These are phyloP conservation scores for Malurus cyaneus DNA, from an alignment of 2,113 vertebrate genomes.

Conservation along the genomic window DNA sequence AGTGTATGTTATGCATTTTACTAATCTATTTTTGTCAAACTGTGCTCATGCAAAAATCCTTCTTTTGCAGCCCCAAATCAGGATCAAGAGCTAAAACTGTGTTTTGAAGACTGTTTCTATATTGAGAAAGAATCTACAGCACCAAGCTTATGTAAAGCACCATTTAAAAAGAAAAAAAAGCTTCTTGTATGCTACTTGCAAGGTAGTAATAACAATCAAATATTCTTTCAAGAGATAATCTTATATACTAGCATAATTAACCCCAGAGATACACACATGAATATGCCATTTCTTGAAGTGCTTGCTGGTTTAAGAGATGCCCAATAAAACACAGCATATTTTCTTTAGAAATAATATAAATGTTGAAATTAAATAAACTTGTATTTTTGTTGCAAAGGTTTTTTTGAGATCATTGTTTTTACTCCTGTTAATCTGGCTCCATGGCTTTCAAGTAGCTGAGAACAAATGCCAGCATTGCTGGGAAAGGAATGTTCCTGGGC, in stretches of 20 bases:
- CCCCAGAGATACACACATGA: neutral
- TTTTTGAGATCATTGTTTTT: neutral
- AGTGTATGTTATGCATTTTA: neutral
- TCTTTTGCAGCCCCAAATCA: constrained; percentile 67
- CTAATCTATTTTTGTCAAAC: neutral
- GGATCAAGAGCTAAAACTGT: constrained; percentile 13
- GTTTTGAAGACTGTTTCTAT: constrained; percentile 23
- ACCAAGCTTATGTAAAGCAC: neutral
- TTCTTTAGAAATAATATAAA: constrained; percentile 27
- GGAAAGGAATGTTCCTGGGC: neutral
- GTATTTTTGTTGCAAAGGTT: constrained; percentile 33
- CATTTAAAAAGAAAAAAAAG: neutral
- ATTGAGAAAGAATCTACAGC: neutral
- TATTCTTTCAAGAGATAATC: neutral
- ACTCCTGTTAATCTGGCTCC: neutral
- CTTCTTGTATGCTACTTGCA: constrained; percentile 1
- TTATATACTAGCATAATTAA: neutral
- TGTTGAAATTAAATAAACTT: constrained; percentile 67
- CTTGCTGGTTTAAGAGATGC: constrained; percentile 40
- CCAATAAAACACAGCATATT: constrained; percentile 18
- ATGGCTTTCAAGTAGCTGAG: neutral
- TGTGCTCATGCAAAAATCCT: neutral
- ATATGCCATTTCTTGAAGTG: neutral
- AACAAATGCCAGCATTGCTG: fast-evolving
- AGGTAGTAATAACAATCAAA: neutral